Evolutionary conservation across 2,797 vertebrate genomes (phyloP).

Genomic region (Mus spretus): DNA sequence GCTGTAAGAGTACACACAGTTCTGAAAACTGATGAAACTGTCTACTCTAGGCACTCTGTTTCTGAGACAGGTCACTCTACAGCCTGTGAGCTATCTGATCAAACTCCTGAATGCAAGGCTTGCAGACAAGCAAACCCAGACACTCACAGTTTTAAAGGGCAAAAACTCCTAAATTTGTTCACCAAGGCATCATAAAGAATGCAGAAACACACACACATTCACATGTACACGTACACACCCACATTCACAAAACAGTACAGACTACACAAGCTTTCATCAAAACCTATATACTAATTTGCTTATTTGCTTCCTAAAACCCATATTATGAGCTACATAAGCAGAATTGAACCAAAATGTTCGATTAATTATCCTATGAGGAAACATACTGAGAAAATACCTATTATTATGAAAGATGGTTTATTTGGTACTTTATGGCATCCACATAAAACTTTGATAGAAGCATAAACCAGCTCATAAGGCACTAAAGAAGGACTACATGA

Average conservation of each 20-base stretch:
- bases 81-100: not conserved
- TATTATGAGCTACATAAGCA: not conserved
- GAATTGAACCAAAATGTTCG: not conserved
- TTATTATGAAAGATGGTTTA: conserved; percentile 8
- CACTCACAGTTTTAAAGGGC: not conserved
- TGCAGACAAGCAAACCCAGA: no score
- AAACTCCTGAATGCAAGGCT: not conserved
- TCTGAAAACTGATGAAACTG: not conserved
- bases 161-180: conserved; percentile 34
- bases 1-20: not conserved
- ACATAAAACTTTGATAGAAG: conserved; percentile 12
- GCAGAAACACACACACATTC: not conserved
- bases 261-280: not conserved
- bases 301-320: conserved; percentile 44
- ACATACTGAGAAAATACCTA: conserved; percentile 12
- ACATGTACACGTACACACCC: not conserved
- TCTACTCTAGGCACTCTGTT: not conserved
- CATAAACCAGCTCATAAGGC: not conserved
- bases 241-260: not conserved
- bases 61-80: not conserved
- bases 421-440: not conserved
- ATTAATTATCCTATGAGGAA: not conserved
- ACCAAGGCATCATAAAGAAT: not conserved
- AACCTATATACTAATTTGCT: conserved; percentile 10
- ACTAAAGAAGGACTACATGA: not conserved